A percentile compares a stretch with the other conserved stretches of the same genome.
Evolutionary conservation across 2,888 invertebrate genomes (phyloP).

Genomic region (Tipula unca): DNA sequence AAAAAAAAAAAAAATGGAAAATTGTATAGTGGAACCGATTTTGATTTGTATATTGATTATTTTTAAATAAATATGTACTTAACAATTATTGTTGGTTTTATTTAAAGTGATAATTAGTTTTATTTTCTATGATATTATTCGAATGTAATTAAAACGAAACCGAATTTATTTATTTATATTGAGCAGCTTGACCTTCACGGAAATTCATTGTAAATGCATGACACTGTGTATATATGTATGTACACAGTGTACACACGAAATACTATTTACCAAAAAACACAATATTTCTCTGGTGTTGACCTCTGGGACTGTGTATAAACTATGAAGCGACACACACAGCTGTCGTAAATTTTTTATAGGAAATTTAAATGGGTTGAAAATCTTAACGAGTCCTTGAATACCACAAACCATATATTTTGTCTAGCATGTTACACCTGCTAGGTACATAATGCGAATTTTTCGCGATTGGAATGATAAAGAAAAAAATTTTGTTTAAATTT

Average conservation of each 20-base stretch:
- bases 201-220: background rate
- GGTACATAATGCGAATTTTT: background rate
- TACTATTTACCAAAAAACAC: background rate
- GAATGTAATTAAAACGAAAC: background rate
- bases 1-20: no score
- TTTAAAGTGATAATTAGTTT: background rate
- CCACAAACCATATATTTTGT: no score
- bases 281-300: background rate
- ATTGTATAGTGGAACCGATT: background rate
- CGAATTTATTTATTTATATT: background rate
- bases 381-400: no score
- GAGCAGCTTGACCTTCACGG: background rate
- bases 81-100: background rate
- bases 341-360: no score
- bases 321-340: no score
- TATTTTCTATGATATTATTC: background rate
- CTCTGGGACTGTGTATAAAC: no score
- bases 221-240: background rate
- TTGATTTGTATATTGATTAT: background rate
- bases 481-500: background rate
- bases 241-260: background rate
- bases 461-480: background rate
- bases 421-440: background rate
- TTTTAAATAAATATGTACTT: background rate
- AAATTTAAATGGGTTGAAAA: no score